Percentiles rank a stretch among this genome's conserved stretches.
These are phyloP conservation scores for Lordiphosa mommai DNA, from an alignment of 1,140 invertebrate species.

Conservation along the genomic window DNA sequence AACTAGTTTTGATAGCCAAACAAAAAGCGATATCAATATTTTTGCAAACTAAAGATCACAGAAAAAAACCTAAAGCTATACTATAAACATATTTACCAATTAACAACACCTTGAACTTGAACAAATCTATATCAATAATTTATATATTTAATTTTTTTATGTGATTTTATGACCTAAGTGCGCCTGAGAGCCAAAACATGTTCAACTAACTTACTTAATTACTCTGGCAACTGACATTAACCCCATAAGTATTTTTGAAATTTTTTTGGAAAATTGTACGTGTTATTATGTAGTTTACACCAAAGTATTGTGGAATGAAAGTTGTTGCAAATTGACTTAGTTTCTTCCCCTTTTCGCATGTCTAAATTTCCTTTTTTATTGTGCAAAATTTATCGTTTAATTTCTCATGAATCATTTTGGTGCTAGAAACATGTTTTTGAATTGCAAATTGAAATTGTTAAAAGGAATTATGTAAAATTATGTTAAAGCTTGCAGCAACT, in stretches of 20 bases:
- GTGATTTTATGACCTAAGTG: slow-evolving; percentile 71
- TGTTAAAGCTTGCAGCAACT: slow-evolving; percentile 65
- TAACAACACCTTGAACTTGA: slow-evolving; percentile 30
- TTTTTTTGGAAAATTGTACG: background rate
- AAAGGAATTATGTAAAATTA: slow-evolving; percentile 36
- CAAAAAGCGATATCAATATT: slow-evolving; percentile 34
- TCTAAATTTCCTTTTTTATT: slow-evolving; percentile 13
- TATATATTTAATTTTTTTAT: slow-evolving; percentile 62
- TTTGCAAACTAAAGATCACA: slow-evolving; percentile 37
- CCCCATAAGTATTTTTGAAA: background rate
- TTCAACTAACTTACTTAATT: slow-evolving; percentile 4
- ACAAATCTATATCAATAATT: slow-evolving; percentile 16
- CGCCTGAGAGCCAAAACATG: slow-evolving; percentile 32
- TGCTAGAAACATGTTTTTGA: slow-evolving; percentile 66
- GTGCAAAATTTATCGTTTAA: slow-evolving; percentile 49
- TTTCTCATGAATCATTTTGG: slow-evolving; percentile 66
- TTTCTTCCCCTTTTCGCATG: slow-evolving; percentile 21
- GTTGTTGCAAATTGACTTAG: slow-evolving; percentile 63
- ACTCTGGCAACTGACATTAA: background rate
- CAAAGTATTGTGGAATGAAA: slow-evolving; percentile 63
- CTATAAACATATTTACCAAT: slow-evolving; percentile 8
- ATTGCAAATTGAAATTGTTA: slow-evolving; percentile 51
- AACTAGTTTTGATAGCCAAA: slow-evolving; percentile 3
- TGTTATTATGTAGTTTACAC: slow-evolving; percentile 32
- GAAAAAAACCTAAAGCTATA: background rate